phyloP scores from a whole-genome alignment of 1,140 invertebrate genomes.

The Caenorhabditis remanei region DNA sequence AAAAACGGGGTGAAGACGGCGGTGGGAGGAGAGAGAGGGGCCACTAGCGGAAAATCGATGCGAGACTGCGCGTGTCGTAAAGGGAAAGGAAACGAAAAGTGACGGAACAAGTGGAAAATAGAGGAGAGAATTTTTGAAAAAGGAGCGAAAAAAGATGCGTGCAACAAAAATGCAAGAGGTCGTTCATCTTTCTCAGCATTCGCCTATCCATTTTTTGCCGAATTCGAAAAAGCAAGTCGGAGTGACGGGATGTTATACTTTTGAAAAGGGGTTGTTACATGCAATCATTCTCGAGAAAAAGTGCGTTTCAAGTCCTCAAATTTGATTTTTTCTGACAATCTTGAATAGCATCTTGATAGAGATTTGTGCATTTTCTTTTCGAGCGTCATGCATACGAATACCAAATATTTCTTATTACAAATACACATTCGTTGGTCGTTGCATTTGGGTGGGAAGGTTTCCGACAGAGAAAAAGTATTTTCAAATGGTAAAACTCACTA shows the following conservation, averaged over 20 bases:
- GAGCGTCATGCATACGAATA: no score
- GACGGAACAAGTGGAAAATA: slow-evolving; percentile 45
- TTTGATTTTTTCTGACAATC: background rate
- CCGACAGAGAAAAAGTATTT: background rate
- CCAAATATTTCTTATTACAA: no score
- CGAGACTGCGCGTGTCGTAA: slow-evolving; percentile 27
- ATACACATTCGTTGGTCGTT: no score
- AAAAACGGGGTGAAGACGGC: background rate
- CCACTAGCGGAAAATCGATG: slow-evolving; percentile 42
- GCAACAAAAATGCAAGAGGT: slow-evolving; percentile 47
- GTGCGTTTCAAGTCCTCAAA: background rate
- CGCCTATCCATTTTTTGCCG: background rate
- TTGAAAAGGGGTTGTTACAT: slow-evolving; percentile 11
- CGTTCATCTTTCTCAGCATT: slow-evolving; percentile 49
- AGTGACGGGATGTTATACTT: slow-evolving; percentile 14
- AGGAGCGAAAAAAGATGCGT: slow-evolving; percentile 48
- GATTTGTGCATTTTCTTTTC: background rate
- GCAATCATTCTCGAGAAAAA: slow-evolving; percentile 10
- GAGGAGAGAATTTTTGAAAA: slow-evolving; percentile 34
- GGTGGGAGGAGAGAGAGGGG: background rate
- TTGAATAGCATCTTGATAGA: slow-evolving; percentile 24
- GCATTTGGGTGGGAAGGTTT: no score
- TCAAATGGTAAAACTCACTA: background rate
- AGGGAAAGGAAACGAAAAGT: slow-evolving; percentile 33
- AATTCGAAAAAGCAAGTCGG: background rate